Percentiles rank a stretch among this genome's conserved stretches.
These are phyloP conservation scores for Halictus ligatus DNA, from an alignment of 2,888 invertebrate species.

Conservation along the genomic window DNA sequence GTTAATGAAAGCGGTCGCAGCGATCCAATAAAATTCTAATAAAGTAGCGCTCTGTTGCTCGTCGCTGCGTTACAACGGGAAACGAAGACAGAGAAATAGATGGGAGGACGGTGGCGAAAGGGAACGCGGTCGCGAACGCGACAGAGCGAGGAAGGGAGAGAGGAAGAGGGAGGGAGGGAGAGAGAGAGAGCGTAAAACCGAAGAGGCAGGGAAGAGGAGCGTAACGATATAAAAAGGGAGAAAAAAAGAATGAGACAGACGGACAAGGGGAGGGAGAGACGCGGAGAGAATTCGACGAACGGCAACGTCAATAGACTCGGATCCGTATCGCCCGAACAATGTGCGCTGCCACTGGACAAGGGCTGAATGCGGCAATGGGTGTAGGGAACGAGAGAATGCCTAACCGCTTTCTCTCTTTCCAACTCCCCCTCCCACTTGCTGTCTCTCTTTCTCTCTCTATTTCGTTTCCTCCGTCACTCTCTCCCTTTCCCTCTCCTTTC, in stretches of 20 bases:
- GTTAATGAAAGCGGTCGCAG: constrained; percentile 75
- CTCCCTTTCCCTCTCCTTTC: background rate
- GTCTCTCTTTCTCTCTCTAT: background rate
- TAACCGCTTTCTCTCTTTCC: constrained; percentile 25
- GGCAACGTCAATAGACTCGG: constrained; percentile 66
- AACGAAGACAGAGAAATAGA: constrained; percentile 45
- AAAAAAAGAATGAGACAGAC: constrained; percentile 37
- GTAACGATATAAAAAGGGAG: constrained; percentile 40
- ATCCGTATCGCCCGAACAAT: constrained; percentile 69
- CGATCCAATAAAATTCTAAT: constrained; percentile 78
- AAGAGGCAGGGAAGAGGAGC: constrained; percentile 9
- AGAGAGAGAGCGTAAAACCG: background rate
- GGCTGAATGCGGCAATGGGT: constrained; percentile 52
- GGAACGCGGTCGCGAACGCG: constrained; percentile 8
- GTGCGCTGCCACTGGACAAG: constrained; percentile 64
- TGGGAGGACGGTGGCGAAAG: constrained; percentile 21
- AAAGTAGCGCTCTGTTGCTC: constrained; percentile 67
- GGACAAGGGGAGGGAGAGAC: constrained; percentile 18
- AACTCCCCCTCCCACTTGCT: background rate
- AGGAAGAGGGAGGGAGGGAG: background rate
- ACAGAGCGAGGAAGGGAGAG: constrained; percentile 1
- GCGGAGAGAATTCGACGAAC: constrained; percentile 60
- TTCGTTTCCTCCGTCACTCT: no score
- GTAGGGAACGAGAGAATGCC: constrained; percentile 53
- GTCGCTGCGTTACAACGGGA: constrained; percentile 51